Evolutionary conservation across 1,140 invertebrate genomes (phyloP).

Genomic region (Aplysia californica): DNA sequence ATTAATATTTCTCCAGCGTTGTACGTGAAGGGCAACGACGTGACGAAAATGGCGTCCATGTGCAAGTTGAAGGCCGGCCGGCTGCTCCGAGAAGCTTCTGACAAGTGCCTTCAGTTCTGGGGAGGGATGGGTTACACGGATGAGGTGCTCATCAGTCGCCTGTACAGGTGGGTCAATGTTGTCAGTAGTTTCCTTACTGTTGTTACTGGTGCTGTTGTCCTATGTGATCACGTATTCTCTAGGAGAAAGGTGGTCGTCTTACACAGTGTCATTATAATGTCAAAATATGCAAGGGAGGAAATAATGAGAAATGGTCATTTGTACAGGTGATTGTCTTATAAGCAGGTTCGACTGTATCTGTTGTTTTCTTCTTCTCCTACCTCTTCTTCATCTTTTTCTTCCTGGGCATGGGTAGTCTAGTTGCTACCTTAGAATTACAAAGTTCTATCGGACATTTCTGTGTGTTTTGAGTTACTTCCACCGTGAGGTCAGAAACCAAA

Average conservation of each 20-base stretch:
- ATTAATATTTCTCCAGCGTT: constrained; percentile 58
- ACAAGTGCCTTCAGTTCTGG: constrained; percentile 74
- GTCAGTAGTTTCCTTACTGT: background rate
- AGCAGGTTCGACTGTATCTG: too few species aligned
- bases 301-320: too few species aligned
- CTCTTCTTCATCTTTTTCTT: background rate
- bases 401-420: background rate
- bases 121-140: constrained; percentile 75
- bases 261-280: too few species aligned
- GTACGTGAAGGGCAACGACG: constrained; percentile 71
- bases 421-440: too few species aligned
- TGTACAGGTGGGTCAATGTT: constrained; percentile 63
- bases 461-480: too few species aligned
- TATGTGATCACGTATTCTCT: too few species aligned
- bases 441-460: too few species aligned
- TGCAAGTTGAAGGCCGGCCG: constrained; percentile 73
- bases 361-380: too few species aligned
- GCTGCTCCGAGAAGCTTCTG: constrained; percentile 70
- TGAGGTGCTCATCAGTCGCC: constrained; percentile 69
- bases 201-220: background rate
- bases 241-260: too few species aligned
- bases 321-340: too few species aligned
- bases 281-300: too few species aligned
- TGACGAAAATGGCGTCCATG: constrained; percentile 74
- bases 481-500: too few species aligned